Evolutionary conservation across 2,113 vertebrate species (phyloP).

Genomic region (Pipra filicauda): DNA sequence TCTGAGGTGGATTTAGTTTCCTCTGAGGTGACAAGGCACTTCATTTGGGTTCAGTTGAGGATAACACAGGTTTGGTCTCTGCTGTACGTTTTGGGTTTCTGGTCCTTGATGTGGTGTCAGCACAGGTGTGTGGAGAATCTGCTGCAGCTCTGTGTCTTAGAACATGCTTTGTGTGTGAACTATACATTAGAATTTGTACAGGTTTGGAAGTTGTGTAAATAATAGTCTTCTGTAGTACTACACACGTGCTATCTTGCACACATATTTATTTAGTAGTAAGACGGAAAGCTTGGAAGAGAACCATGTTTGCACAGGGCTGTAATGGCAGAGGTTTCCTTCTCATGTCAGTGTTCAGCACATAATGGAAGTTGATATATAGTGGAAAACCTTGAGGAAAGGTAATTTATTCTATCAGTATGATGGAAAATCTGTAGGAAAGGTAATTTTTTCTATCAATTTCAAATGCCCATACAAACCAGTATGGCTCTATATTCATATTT

Average conservation of each 20-base stretch:
- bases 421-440: background rate
- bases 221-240: background rate
- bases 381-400: background rate
- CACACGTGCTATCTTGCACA: background rate
- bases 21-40: background rate
- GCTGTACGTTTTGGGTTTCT: background rate
- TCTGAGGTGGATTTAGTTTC: background rate
- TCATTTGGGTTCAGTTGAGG: background rate
- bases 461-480: background rate
- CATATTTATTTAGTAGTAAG: constrained; percentile 28
- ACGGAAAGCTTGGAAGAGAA: background rate
- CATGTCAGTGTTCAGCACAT: background rate
- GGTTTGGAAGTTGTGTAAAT: background rate
- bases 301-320: constrained; percentile 13
- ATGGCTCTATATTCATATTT: background rate
- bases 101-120: background rate
- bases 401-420: background rate
- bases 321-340: background rate
- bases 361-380: background rate
- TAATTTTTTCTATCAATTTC: background rate
- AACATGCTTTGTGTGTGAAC: background rate
- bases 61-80: background rate
- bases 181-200: background rate
- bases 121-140: background rate
- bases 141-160: background rate